Percentiles rank a stretch among this genome's conserved stretches.
These are phyloP conservation scores for Lasioglossum villosulum DNA, from an alignment of 2,888 invertebrate species.

Conservation along the genomic window DNA sequence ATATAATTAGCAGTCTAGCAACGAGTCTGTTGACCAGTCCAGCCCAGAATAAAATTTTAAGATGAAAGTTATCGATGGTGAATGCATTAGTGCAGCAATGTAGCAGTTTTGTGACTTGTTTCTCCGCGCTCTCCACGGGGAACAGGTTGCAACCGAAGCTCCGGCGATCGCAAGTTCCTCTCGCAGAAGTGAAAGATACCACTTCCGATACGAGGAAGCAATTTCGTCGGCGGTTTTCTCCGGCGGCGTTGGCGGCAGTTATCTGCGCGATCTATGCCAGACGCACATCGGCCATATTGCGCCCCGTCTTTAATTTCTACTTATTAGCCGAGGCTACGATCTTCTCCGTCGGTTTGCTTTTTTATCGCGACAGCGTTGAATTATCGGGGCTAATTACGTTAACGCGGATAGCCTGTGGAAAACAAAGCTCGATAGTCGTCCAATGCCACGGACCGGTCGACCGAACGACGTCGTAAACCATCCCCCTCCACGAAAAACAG, in stretches of 20 bases:
- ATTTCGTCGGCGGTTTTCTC: constrained; percentile 34
- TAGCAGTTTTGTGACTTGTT: neutral
- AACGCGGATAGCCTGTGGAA: constrained; percentile 7
- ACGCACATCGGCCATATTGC: neutral
- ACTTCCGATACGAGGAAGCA: constrained; percentile 34
- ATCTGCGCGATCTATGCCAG: constrained; percentile 12
- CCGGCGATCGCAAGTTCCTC: constrained; percentile 8
- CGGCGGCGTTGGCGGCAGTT: neutral
- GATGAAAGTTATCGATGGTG: neutral
- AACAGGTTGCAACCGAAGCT: constrained; percentile 19
- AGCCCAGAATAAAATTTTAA: too few species aligned
- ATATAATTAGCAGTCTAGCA: too few species aligned
- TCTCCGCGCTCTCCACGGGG: constrained; percentile 8
- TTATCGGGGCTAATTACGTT: constrained; percentile 36
- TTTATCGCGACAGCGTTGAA: constrained; percentile 14
- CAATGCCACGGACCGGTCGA: constrained; percentile 12
- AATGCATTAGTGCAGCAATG: neutral
- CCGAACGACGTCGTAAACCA: constrained; percentile 24
- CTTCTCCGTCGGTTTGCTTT: neutral
- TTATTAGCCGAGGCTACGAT: constrained; percentile 13
- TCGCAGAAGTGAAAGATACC: constrained; percentile 31
- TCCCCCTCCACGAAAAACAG: neutral
- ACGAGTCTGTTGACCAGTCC: too few species aligned
- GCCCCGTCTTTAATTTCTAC: constrained; percentile 35
- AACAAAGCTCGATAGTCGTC: constrained; percentile 29